Evolutionary conservation across 2,888 invertebrate genomes (phyloP).

Genomic region (Onchidella celtica): DNA sequence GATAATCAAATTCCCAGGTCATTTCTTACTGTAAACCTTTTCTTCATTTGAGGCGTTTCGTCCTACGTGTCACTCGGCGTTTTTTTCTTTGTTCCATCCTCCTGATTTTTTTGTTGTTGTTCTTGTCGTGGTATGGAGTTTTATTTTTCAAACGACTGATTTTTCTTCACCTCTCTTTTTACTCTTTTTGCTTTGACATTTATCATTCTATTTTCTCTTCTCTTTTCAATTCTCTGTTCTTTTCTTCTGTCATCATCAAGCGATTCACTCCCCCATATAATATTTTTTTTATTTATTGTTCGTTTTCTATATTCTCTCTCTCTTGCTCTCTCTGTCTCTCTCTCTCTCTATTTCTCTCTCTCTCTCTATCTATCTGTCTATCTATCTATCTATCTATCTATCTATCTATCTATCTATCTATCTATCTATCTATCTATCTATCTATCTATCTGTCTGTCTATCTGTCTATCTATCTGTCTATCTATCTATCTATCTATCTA

Average conservation of each 20-base stretch:
- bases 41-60: no score
- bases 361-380: slow-evolving; percentile 22
- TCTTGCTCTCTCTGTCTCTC: slow-evolving; percentile 31
- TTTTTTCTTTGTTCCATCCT: slow-evolving; percentile 8
- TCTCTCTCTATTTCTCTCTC: slow-evolving; percentile 24
- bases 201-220: not conserved
- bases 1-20: no score
- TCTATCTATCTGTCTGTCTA: not conserved
- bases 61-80: not conserved
- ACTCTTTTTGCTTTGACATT: not conserved
- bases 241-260: not conserved
- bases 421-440: not conserved
- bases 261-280: not conserved
- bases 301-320: not conserved
- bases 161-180: not conserved
- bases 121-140: no score
- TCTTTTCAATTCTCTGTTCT: not conserved
- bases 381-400: slow-evolving; percentile 18
- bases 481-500: slow-evolving; percentile 9
- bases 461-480: not conserved
- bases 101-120: slow-evolving; percentile 5
- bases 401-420: slow-evolving; percentile 23
- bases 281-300: not conserved
- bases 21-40: no score
- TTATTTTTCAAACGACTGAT: no score